phyloP scores from a whole-genome alignment of 2,113 vertebrate genomes.

The Oreochromis spilurus region DNA sequence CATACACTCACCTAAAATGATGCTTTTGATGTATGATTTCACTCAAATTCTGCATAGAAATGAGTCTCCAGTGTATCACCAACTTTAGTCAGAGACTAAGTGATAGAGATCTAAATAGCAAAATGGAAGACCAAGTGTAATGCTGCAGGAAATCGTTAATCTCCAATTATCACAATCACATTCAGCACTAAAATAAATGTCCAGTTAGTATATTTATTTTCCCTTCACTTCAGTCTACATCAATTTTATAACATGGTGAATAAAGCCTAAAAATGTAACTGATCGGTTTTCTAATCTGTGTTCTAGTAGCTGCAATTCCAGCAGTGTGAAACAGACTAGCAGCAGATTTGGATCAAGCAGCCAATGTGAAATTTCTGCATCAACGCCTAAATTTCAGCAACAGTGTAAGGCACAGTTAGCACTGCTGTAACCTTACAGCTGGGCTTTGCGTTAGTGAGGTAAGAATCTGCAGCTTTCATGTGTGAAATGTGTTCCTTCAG shows the following conservation, averaged over 20 bases:
- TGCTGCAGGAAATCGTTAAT: background rate
- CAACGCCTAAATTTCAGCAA: background rate
- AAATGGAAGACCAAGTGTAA: background rate
- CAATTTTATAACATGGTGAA: background rate
- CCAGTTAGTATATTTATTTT: background rate
- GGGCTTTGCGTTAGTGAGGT: background rate
- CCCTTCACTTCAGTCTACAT: background rate
- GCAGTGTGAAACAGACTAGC: background rate
- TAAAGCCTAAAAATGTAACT: background rate
- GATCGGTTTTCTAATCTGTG: background rate
- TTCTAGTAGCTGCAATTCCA: background rate
- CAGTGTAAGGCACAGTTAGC: background rate
- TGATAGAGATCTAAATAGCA: background rate
- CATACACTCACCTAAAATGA: background rate
- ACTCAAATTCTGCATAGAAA: background rate
- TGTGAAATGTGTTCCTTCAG: background rate
- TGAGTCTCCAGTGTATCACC: background rate
- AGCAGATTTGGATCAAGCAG: background rate
- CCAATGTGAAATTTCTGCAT: background rate
- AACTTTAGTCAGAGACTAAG: background rate
- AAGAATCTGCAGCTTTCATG: background rate
- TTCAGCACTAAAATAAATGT: background rate
- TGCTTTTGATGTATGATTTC: background rate
- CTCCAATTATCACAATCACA: background rate
- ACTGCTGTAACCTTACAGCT: background rate